Evolutionary conservation across 23 tunicate genomes (phyloP), one percentile per base, ranked within the genome.

Genomic region (Halocynthia aurantium): DNA sequence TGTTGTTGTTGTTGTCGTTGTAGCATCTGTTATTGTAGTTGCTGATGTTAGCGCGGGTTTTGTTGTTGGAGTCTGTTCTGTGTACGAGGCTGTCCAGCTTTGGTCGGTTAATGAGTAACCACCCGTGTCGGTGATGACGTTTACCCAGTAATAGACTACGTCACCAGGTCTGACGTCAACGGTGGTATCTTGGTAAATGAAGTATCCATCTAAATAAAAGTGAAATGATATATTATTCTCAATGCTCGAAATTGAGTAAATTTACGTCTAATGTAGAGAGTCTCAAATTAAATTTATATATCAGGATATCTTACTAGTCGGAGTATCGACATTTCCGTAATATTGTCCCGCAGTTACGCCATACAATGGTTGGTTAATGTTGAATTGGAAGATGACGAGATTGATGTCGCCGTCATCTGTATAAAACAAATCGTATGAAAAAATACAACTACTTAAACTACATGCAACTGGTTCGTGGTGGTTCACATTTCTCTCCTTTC

Each of bases 301-400:
- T 13, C 2, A 58, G 17, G n/a, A 58, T 58, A 40, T 8, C 78
- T 56, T 60, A 87, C 93, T 70, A 57, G 72, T 68, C 8, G 72
- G 9, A 8, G 53, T 51, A 57, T 55, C 60, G 52, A 88, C 95
- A 63, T 83, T 88, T 8, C 6, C 54, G 79, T 84, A 79, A 60
- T 88, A 84, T 17, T 79, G 62, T 20, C 86, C 87, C 13, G 88
- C 88, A 53, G 75, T 85, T 10, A 83, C 95, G 8, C 88, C 88
- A 54, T 53, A 6, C 67, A 88, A 79, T 5, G 81, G 84, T 51
- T 54, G 50, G 57, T 88, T 88, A 72, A 88, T 88, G 77, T 63
- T 83, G 88, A 78, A 88, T 22, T 88, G 95, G 60, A 65, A 88
- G 7, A 82, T 72, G 8, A 88, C 95, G 31, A 77, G 66, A 4